These are phyloP conservation scores for Cyprichromis sp. DNA, from an alignment of 2,113 vertebrate genomes.

Conservation along the genomic window DNA sequence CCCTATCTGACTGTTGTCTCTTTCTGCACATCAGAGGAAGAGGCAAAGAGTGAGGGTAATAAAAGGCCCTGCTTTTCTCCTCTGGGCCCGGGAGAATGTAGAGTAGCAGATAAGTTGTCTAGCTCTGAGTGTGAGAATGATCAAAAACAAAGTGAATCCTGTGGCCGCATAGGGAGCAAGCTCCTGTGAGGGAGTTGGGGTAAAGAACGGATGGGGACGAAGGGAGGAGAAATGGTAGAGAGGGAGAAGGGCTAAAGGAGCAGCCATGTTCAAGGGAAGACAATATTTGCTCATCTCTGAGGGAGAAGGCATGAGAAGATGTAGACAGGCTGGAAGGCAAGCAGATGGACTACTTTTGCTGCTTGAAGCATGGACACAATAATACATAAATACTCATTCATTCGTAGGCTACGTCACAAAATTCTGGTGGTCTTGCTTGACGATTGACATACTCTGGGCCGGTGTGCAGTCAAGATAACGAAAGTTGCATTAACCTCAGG, in stretches of 20 bases:
- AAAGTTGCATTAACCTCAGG: neutral
- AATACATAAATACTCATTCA: neutral
- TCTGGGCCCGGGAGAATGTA: slow-evolving; percentile 55
- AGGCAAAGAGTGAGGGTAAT: slow-evolving; percentile 51
- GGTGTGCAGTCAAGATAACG: slow-evolving; percentile 19
- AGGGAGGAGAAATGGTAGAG: neutral
- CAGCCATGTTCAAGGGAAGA: slow-evolving; percentile 7
- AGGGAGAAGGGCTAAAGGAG: neutral
- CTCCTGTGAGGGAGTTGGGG: slow-evolving; percentile 21
- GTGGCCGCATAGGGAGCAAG: slow-evolving; percentile 47
- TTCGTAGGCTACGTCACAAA: neutral
- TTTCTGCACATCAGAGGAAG: slow-evolving; percentile 59
- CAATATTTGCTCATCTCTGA: slow-evolving; percentile 30
- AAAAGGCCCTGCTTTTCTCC: slow-evolving; percentile 48
- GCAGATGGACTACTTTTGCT: neutral
- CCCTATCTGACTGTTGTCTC: slow-evolving; percentile 49
- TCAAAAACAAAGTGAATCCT: slow-evolving; percentile 67
- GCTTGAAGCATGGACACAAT: neutral
- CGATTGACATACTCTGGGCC: slow-evolving; percentile 21
- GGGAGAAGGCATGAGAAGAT: neutral
- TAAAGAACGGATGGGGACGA: neutral
- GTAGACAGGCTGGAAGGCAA: neutral
- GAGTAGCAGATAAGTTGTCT: slow-evolving; percentile 64
- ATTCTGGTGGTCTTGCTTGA: neutral
- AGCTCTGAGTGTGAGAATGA: slow-evolving; percentile 56